Percentiles rank a stretch among this genome's conserved stretches.
These are phyloP conservation scores for Macaria notata DNA, from an alignment of 2,888 invertebrate species.

Conservation along the genomic window DNA sequence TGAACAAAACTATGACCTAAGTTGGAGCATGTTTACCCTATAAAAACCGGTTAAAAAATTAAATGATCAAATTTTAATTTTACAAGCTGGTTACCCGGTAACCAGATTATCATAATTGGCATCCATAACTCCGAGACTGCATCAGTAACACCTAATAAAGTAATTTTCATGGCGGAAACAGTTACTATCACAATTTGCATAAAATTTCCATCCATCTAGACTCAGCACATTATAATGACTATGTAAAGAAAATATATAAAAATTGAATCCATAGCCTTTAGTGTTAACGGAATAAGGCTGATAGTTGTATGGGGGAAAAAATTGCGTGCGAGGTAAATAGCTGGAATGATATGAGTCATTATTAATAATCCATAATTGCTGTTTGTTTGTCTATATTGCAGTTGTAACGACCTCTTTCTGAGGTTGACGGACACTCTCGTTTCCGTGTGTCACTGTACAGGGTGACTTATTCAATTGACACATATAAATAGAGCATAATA, in stretches of 20 bases:
- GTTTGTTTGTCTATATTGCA: constrained; percentile 17
- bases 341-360: constrained; percentile 17
- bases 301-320: constrained; percentile 1
- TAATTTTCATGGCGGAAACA: constrained; percentile 17
- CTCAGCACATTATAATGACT: no score
- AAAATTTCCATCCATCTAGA: constrained; percentile 18
- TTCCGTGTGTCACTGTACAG: constrained; percentile 5
- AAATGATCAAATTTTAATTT: no score
- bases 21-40: no score
- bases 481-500: not conserved
- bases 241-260: not conserved
- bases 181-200: constrained; percentile 15
- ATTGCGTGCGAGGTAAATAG: constrained; percentile 5
- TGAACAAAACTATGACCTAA: no score
- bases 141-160: constrained; percentile 20
- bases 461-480: no score
- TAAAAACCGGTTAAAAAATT: no score
- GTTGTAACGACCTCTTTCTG: constrained; percentile 11
- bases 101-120: no score
- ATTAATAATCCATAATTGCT: constrained; percentile 25
- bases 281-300: not conserved
- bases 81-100: no score
- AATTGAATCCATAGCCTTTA: constrained; percentile 1
- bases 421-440: constrained; percentile 14
- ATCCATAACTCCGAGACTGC: not conserved